A percentile compares a stretch with the other conserved stretches of the same genome.
Conservation (phyloP, 1,140 invertebrate species). For the Kradibia gibbosae region DNA sequence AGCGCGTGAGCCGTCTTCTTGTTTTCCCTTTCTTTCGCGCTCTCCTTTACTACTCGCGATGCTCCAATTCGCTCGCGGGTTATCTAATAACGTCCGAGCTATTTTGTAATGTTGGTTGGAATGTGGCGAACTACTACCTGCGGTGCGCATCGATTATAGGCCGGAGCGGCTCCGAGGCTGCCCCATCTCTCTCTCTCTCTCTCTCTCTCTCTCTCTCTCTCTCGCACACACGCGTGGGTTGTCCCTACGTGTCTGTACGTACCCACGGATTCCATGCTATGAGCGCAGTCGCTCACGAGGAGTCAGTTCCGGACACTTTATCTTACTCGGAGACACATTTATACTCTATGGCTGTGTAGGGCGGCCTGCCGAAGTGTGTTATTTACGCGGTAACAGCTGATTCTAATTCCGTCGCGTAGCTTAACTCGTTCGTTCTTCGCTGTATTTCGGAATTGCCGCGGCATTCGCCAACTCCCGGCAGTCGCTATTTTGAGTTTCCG, state of each 20-base stretch:
- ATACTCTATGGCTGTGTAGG: too few species aligned
- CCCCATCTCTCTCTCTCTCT: neutral
- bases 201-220: slow-evolving; percentile 3
- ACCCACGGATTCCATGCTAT: too few species aligned
- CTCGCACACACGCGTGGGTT: too few species aligned
- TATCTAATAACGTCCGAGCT: slow-evolving; percentile 44
- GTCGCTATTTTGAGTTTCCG: slow-evolving; percentile 42
- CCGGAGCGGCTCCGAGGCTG: neutral
- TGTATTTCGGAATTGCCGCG: slow-evolving; percentile 35
- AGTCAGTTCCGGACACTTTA: neutral
- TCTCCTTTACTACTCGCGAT: slow-evolving; percentile 20
- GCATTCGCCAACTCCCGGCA: neutral
- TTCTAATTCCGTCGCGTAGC: slow-evolving; percentile 55
- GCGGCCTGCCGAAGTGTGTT: slow-evolving; percentile 16
- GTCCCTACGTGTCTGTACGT: too few species aligned
- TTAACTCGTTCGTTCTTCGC: slow-evolving; percentile 31
- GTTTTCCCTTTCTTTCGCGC: neutral
- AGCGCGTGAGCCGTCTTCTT: neutral
- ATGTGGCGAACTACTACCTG: slow-evolving; percentile 39
- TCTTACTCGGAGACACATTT: too few species aligned
- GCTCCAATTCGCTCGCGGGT: slow-evolving; percentile 43
- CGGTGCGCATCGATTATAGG: slow-evolving; percentile 46
- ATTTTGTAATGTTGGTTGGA: slow-evolving; percentile 39
- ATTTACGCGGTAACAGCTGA: slow-evolving; percentile 59
- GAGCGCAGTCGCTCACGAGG: neutral